phyloP scores from a whole-genome alignment of 1,140 invertebrate genomes.

The Bombus terrestris region DNA sequence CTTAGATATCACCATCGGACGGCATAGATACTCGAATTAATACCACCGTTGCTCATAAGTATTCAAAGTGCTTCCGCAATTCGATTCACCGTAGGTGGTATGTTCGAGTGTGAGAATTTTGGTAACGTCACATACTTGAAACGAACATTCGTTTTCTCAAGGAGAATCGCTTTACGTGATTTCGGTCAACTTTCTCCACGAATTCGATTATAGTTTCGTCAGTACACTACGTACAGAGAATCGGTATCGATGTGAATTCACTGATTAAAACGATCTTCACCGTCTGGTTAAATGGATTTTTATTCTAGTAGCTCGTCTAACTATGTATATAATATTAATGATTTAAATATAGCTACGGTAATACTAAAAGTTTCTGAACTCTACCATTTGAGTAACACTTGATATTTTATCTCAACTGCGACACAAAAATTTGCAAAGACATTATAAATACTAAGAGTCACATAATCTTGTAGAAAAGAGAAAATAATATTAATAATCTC shows the following conservation, averaged over 20 bases:
- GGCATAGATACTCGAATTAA: slow-evolving; percentile 2
- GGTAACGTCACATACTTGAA: neutral
- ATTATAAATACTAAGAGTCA: too few relatives aligned
- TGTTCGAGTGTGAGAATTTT: slow-evolving; percentile 6
- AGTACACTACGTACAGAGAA: neutral
- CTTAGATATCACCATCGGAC: neutral
- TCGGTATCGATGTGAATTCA: neutral
- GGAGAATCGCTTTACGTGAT: slow-evolving; percentile 19
- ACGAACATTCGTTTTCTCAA: slow-evolving; percentile 2
- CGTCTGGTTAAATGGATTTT: neutral
- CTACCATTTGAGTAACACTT: too few relatives aligned
- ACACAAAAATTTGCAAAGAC: too few relatives aligned
- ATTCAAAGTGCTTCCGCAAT: neutral
- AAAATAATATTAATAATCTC: too few relatives aligned
- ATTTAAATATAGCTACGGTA: neutral
- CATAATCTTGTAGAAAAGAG: too few relatives aligned
- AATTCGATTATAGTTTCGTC: slow-evolving; percentile 24
- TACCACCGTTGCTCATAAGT: neutral
- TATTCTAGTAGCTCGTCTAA: neutral
- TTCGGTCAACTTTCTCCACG: slow-evolving; percentile 40
- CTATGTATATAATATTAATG: neutral
- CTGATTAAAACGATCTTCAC: neutral
- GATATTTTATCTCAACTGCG: too few relatives aligned
- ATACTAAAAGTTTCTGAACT: too few relatives aligned
- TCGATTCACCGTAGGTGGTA: neutral